A percentile compares a stretch with the other conserved stretches of the same genome.
phyloP scores from a whole-genome alignment of 2,113 vertebrate genomes.

The Dromiciops gliroides region DNA sequence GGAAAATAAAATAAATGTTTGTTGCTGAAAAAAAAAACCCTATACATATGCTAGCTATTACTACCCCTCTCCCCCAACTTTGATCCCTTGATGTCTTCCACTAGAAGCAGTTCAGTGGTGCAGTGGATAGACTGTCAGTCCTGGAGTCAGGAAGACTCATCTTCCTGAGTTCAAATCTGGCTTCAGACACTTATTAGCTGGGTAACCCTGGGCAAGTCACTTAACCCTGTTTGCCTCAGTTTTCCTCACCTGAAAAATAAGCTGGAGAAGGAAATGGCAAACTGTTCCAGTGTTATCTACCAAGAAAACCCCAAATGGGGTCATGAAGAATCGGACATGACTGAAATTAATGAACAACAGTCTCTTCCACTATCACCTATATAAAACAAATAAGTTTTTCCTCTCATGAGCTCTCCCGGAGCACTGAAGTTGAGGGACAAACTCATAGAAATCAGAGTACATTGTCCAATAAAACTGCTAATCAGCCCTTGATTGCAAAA shows the following conservation, averaged over 20 bases:
- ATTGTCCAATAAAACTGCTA: not conserved
- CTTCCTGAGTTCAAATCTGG: not conserved
- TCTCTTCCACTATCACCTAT: not conserved
- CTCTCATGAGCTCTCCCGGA: not conserved
- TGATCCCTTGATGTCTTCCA: not conserved
- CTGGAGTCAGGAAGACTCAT: not conserved
- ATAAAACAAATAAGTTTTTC: not conserved
- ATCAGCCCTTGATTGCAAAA: constrained; percentile 8
- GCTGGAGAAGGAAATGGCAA: not conserved
- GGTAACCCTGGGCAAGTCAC: not conserved
- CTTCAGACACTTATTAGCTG: not conserved
- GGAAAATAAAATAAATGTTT: too few species aligned
- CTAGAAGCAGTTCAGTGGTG: not conserved
- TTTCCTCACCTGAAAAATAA: not conserved
- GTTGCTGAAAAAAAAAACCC: too few species aligned
- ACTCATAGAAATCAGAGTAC: not conserved
- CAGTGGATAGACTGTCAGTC: not conserved
- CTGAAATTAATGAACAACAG: not conserved
- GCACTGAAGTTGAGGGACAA: not conserved
- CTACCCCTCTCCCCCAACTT: not conserved
- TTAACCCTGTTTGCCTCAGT: not conserved
- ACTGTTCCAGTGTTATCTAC: not conserved
- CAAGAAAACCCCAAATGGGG: not conserved
- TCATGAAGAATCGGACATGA: not conserved
- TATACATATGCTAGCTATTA: not conserved